Conservation (phyloP, 2,797 vertebrate genomes). For the Notamacropus eugenii region DNA sequence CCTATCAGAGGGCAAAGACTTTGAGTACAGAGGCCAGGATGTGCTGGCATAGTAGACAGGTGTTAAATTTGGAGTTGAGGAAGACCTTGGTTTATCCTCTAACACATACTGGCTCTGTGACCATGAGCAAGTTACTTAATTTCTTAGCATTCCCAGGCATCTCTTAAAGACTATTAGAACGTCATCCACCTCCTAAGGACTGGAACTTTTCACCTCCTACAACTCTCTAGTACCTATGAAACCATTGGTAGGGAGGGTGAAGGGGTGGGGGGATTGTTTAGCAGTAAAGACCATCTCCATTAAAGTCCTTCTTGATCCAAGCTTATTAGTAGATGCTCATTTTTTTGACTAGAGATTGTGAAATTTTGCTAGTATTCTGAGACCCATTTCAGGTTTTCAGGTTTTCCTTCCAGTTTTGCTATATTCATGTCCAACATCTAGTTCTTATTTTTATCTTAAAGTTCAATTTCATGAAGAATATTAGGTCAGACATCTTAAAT, state of each 20-base stretch:
- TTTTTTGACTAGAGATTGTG: slow-evolving; percentile 22
- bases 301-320: slow-evolving; percentile 9
- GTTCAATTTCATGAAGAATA: slow-evolving; percentile 7
- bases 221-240: neutral
- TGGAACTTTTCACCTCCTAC: neutral
- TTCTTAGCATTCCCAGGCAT: neutral
- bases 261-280: neutral
- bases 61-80: neutral
- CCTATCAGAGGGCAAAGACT: neutral
- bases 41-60: neutral
- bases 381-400: neutral
- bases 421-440: neutral
- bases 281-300: neutral
- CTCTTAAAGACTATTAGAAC: neutral
- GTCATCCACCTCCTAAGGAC: neutral
- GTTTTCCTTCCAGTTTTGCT: slow-evolving; percentile 1
- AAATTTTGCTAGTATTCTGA: slow-evolving; percentile 16
- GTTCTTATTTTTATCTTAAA: slow-evolving; percentile 29
- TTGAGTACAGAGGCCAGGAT: neutral
- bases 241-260: neutral
- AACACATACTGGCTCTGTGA: neutral
- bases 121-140: neutral
- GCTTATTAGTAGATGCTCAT: slow-evolving; percentile 27
- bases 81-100: neutral
- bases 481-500: slow-evolving; percentile 5